Evolutionary conservation across 2,888 invertebrate species (phyloP).

Genomic region (Electrophaes corylata): DNA sequence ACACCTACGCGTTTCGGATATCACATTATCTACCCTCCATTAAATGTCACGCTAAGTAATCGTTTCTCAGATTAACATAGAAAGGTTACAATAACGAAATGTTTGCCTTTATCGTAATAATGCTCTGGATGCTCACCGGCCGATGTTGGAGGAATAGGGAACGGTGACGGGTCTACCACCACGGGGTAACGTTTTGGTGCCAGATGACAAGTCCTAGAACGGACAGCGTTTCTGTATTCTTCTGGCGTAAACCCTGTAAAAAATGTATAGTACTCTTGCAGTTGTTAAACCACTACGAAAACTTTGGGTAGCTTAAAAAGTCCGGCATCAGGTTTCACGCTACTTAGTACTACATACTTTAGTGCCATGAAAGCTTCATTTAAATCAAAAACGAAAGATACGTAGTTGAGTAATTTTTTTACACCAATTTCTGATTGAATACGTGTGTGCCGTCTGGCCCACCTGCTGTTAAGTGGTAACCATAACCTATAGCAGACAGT

Average conservation of each 20-base stretch:
- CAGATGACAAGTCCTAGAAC: constrained; percentile 64
- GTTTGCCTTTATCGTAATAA: neutral
- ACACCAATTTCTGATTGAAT: no score
- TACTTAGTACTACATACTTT: no score
- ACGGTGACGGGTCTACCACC: constrained; percentile 66
- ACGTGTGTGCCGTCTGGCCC: no score
- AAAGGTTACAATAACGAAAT: neutral
- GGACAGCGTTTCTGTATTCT: constrained; percentile 67
- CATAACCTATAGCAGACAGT: no score
- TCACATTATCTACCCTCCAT: constrained; percentile 7
- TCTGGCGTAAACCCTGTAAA: constrained; percentile 64
- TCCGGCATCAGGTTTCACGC: no score
- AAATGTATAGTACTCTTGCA: neutral
- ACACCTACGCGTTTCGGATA: constrained; percentile 7
- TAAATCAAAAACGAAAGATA: no score
- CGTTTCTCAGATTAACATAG: neutral
- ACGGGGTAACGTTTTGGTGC: constrained; percentile 62
- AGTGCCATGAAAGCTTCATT: no score
- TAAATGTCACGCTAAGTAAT: neutral
- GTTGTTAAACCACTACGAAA: neutral
- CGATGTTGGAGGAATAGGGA: constrained; percentile 66
- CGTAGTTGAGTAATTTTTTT: no score
- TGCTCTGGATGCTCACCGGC: constrained; percentile 52
- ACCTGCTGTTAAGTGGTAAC: no score
- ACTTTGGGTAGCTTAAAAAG: neutral